Percentiles rank a stretch among this genome's conserved stretches.
These are phyloP conservation scores for Catocala nupta DNA, from an alignment of 2,888 invertebrate species.

Conservation along the genomic window DNA sequence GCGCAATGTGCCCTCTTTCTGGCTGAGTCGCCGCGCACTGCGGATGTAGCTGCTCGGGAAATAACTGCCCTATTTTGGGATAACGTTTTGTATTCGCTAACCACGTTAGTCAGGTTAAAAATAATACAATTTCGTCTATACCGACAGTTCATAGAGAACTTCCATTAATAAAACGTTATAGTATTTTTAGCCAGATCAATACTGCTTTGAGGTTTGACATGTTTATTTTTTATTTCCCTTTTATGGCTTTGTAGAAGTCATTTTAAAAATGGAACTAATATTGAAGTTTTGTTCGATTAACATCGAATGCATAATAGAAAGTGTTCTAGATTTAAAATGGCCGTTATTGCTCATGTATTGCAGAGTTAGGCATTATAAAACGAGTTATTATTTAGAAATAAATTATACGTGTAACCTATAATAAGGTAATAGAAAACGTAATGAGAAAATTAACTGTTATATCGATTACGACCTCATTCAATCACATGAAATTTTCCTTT, in stretches of 20 bases:
- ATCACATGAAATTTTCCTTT: too few relatives aligned
- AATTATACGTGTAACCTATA: too few relatives aligned
- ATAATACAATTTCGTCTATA: conserved; percentile 30
- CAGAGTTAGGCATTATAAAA: too few relatives aligned
- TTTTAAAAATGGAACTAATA: not conserved
- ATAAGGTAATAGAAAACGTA: too few relatives aligned
- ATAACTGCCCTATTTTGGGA: conserved; percentile 71
- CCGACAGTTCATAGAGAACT: not conserved
- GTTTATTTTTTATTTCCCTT: not conserved
- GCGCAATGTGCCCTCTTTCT: conserved; percentile 66
- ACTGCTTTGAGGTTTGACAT: not conserved
- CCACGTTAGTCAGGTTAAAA: conserved; percentile 45
- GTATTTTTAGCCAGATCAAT: conserved; percentile 18
- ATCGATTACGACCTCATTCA: too few relatives aligned
- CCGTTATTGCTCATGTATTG: too few relatives aligned
- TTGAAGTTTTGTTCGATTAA: too few relatives aligned
- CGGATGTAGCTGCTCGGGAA: conserved; percentile 69
- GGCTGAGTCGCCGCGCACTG: conserved; percentile 64
- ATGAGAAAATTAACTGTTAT: too few relatives aligned
- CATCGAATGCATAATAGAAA: too few relatives aligned
- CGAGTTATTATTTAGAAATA: too few relatives aligned
- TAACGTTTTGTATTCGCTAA: conserved; percentile 55
- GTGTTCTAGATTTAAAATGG: too few relatives aligned
- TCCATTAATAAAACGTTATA: conserved; percentile 13
- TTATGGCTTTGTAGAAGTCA: not conserved